A percentile compares a stretch with the other conserved stretches of the same genome.
Evolutionary conservation across 2,888 invertebrate species (phyloP).

Genomic region (Cloeon dipterum): DNA sequence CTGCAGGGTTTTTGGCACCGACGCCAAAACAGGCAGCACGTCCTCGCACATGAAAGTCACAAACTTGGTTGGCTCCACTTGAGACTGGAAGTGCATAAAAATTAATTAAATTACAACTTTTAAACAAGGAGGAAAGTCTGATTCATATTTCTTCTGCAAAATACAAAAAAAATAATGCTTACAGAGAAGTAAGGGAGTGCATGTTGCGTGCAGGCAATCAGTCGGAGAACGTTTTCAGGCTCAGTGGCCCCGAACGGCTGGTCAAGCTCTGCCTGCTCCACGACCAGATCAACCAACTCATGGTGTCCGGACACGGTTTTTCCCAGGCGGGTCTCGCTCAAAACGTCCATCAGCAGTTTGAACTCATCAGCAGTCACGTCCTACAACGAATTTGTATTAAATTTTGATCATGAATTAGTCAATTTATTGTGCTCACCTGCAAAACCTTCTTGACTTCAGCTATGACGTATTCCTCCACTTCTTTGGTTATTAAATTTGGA

Average conservation of each 20-base stretch:
- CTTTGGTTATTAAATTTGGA: slow-evolving; percentile 52
- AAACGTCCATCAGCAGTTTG: slow-evolving; percentile 63
- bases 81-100: slow-evolving; percentile 31
- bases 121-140: slow-evolving; percentile 3
- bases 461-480: slow-evolving; percentile 65
- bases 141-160: too few relatives aligned
- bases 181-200: slow-evolving; percentile 76
- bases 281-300: slow-evolving; percentile 64
- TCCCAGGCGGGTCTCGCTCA: slow-evolving; percentile 59
- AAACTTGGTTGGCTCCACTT: slow-evolving; percentile 67
- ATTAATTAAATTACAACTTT: slow-evolving; percentile 5
- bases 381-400: too few relatives aligned
- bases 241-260: slow-evolving; percentile 20
- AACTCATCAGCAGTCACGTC: slow-evolving; percentile 86
- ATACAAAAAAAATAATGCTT: slow-evolving; percentile 20
- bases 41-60: slow-evolving; percentile 65
- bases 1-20: slow-evolving; percentile 33
- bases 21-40: slow-evolving; percentile 50
- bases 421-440: slow-evolving; percentile 25
- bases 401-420: slow-evolving; percentile 5
- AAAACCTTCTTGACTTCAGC: slow-evolving; percentile 67
- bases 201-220: slow-evolving; percentile 68
- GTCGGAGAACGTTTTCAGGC: slow-evolving; percentile 41
- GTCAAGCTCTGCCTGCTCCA: slow-evolving; percentile 66
- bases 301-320: slow-evolving; percentile 66